Evolutionary conservation across 2,888 invertebrate species (phyloP).

Genomic region (Cordilura impudica): DNA sequence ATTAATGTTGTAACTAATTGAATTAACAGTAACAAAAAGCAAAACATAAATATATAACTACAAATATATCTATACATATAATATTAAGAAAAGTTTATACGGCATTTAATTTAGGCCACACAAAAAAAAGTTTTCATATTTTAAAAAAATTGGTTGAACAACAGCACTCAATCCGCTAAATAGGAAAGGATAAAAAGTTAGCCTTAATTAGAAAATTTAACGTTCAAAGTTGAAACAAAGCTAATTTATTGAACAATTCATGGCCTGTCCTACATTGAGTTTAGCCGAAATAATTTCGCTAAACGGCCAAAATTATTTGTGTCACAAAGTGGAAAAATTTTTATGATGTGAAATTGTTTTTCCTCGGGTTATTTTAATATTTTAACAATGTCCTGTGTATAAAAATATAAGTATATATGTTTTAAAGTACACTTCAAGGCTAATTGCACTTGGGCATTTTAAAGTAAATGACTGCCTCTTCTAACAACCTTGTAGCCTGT

Average conservation of each 20-base stretch:
- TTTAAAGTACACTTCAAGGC: slow-evolving; percentile 24
- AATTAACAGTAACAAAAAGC: slow-evolving; percentile 14
- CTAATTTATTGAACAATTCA: no score
- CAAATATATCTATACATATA: not conserved
- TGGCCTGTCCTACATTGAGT: no score
- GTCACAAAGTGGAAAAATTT: no score
- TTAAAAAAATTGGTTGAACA: no score
- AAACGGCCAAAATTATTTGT: no score
- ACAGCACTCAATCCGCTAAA: no score
- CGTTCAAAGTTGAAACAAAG: no score
- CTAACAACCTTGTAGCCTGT: slow-evolving; percentile 2
- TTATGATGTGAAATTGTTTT: no score
- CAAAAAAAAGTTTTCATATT: not conserved
- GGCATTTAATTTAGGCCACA: not conserved
- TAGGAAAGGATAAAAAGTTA: no score
- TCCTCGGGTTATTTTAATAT: no score
- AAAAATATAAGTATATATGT: not conserved
- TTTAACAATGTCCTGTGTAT: not conserved
- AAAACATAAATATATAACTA: not conserved
- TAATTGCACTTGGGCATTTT: slow-evolving; percentile 14
- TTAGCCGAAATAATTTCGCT: no score
- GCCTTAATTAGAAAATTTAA: no score
- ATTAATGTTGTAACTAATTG: slow-evolving; percentile 47
- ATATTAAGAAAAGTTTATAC: not conserved
- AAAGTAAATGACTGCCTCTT: not conserved